Percentiles rank a stretch among this genome's conserved stretches.
Evolutionary conservation across 2,888 invertebrate genomes (phyloP).

Genomic region (Oscheius onirici): DNA sequence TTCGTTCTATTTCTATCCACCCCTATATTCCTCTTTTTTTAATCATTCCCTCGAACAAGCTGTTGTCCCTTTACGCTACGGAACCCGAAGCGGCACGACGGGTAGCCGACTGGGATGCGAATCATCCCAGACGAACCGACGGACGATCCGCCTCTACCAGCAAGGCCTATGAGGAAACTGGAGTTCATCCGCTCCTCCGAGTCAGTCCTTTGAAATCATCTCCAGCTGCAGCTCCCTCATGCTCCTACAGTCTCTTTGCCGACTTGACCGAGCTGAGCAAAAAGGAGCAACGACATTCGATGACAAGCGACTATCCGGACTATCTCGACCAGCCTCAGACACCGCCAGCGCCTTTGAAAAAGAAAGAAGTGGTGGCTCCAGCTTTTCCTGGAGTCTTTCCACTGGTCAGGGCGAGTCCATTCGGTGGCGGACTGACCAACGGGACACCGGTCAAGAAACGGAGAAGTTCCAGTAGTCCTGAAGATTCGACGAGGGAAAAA

Average conservation of each 20-base stretch:
- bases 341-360: neutral
- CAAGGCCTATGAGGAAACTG: constrained; percentile 20
- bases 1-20: neutral
- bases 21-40: neutral
- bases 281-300: neutral
- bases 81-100: constrained; percentile 28
- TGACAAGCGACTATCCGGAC: neutral
- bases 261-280: constrained; percentile 2
- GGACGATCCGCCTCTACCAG: constrained; percentile 35
- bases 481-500: constrained; percentile 43
- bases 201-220: constrained; percentile 27
- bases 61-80: constrained; percentile 29
- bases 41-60: constrained; percentile 33
- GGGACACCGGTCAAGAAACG: constrained; percentile 50
- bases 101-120: constrained; percentile 20
- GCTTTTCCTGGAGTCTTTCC: constrained; percentile 27
- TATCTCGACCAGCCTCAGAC: constrained; percentile 18
- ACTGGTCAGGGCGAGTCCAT: constrained; percentile 13
- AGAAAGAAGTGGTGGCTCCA: neutral
- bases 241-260: constrained; percentile 7
- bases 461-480: constrained; percentile 46
- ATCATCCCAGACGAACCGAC: constrained; percentile 4
- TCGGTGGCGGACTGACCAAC: constrained; percentile 41
- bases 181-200: constrained; percentile 30
- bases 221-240: constrained; percentile 2